Evolutionary conservation across 2,888 invertebrate genomes (phyloP), one percentile per base, ranked within the genome.

Genomic region (Tridacna gigas): DNA sequence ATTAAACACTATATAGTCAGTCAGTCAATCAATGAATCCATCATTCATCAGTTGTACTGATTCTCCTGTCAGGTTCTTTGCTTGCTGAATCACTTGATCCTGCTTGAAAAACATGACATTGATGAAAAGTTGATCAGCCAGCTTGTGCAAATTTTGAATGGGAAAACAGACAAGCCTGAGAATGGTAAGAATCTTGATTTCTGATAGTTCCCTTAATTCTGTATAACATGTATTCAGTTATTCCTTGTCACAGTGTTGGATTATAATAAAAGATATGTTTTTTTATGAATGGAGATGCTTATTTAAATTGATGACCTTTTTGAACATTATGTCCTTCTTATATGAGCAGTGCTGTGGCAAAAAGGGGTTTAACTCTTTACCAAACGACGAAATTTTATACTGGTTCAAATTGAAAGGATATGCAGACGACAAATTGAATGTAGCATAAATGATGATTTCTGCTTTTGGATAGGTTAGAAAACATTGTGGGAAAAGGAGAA

Each of bases 61-160:
- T 51, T 51, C 12, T 51, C 15, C 51, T 71, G 47, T 47, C 22
- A 71, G 71, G 51, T 71, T 11, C 25, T 71, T 9, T 22, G 48
- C 22, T 51, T 71, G 71, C 22, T 71, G 71, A 71, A 71, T 25
- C 71, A 51, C 20, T 22, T 71, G 12, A 71, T 26, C 3, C 48
- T 28, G 20, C 48, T 71, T 12, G 71, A 51, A n/a, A 71, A 26
- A 25, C 48, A 45, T 22, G 48, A 71, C 2, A 25, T 51, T 7
- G 20, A 48, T 45, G 25, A 22, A 13, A 25, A 11, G 3, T 48
- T 51, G 4, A n/a, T 48, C 7, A 51, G 51, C 3, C 48, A 71
- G n/a, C 71, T 71, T 22, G n/a, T 71, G 25, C 26, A 71, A 26
- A 47, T 71, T 4, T 45, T 71, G 22, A 71, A 71, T 51, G 71